Conservation (phyloP, 2,888 invertebrate genomes). For the Pristionchus maxplancki region DNA sequence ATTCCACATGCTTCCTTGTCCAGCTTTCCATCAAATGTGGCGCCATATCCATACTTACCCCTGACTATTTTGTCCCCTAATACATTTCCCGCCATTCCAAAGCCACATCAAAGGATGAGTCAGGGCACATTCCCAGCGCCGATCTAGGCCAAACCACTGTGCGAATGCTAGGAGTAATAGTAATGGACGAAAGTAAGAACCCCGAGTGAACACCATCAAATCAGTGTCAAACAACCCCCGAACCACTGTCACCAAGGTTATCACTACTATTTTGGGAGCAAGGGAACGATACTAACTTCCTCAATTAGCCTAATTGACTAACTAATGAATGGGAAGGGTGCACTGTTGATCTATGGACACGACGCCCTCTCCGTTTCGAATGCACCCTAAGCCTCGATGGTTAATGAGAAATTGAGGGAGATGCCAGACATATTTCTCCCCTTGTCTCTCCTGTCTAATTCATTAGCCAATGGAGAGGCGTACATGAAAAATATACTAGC, state of each 20-base stretch:
- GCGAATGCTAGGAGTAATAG: background rate
- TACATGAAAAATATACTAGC: background rate
- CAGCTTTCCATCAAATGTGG: too few relatives aligned
- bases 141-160: constrained; percentile 18
- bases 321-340: background rate
- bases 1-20: background rate
- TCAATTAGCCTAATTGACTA: background rate
- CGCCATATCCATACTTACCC: too few relatives aligned
- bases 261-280: background rate
- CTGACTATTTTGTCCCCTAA: background rate
- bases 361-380: background rate
- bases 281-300: too few relatives aligned
- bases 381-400: background rate
- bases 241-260: constrained; percentile 32
- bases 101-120: background rate
- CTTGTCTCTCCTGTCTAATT: background rate
- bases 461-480: background rate
- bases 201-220: constrained; percentile 2
- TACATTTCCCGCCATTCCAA: background rate
- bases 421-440: background rate
- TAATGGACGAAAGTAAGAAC: background rate
- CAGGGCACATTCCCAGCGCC: background rate
- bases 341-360: background rate
- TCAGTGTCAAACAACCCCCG: constrained; percentile 23
- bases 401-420: background rate